A percentile compares a stretch with the other conserved stretches of the same genome.
phyloP scores from a whole-genome alignment of 2,888 invertebrate genomes.

The Sialis lutaria region DNA sequence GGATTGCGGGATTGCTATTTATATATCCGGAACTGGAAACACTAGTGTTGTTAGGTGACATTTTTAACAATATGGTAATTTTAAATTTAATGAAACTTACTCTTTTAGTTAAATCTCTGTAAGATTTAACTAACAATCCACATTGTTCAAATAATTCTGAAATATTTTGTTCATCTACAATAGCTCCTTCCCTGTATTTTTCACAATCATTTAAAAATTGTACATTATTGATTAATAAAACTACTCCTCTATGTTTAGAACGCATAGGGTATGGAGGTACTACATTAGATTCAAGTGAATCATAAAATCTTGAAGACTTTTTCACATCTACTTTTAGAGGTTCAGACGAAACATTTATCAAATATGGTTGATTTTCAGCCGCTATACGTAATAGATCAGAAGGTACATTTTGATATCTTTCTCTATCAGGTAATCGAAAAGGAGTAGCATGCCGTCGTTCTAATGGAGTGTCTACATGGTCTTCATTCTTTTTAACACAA shows the following conservation, averaged over 20 bases:
- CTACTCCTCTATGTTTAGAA: slow-evolving; percentile 30
- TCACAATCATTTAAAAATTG: slow-evolving; percentile 26
- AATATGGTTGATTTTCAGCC: neutral
- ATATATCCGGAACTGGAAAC: too few species aligned
- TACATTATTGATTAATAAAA: slow-evolving; percentile 38
- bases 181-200: slow-evolving; percentile 34
- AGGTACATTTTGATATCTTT: neutral
- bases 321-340: neutral
- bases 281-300: neutral
- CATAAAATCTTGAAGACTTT: neutral
- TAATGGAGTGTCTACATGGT: too few species aligned
- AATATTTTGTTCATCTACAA: slow-evolving; percentile 37
- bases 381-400: neutral
- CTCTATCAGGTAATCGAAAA: neutral
- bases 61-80: too few species aligned
- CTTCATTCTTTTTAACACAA: neutral
- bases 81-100: slow-evolving; percentile 19
- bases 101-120: slow-evolving; percentile 25
- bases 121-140: slow-evolving; percentile 31
- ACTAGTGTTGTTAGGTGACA: too few species aligned
- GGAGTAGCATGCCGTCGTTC: neutral
- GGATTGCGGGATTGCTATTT: too few species aligned
- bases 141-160: slow-evolving; percentile 39
- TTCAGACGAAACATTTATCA: neutral
- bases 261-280: slow-evolving; percentile 29